Evolutionary conservation across 2,888 invertebrate species (phyloP).

Genomic region (Drosophila meridionalis): DNA sequence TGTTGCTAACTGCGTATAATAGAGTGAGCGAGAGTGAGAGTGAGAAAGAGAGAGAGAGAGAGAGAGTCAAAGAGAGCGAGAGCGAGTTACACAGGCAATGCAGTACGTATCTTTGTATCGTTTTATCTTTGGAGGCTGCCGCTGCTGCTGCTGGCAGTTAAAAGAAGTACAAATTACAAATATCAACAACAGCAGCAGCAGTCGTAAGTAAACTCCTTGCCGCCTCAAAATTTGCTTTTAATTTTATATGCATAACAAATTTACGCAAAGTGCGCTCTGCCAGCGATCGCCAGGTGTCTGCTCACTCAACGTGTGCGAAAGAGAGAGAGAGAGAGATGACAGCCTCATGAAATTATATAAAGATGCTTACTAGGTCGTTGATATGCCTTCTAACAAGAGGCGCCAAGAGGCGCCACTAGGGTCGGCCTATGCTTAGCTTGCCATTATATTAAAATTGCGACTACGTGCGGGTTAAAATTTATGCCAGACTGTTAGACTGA

Average conservation of each 20-base stretch:
- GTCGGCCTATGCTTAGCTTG: constrained; percentile 49
- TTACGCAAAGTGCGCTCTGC: constrained; percentile 69
- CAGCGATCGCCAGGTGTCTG: constrained; percentile 65
- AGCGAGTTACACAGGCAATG: constrained; percentile 33
- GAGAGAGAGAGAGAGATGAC: constrained; percentile 44
- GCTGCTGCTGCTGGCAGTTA: constrained; percentile 53
- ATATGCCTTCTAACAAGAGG: constrained; percentile 49
- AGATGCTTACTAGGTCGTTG: constrained; percentile 77
- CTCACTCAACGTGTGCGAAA: constrained; percentile 9
- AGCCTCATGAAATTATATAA: constrained; percentile 77
- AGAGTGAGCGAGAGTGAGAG: not conserved
- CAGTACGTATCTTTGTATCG: constrained; percentile 22
- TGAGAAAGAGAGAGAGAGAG: not conserved
- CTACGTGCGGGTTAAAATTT: constrained; percentile 77
- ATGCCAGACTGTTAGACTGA: constrained; percentile 45
- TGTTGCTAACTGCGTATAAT: constrained; percentile 34
- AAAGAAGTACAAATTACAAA: constrained; percentile 72
- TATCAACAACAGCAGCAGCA: constrained; percentile 61
- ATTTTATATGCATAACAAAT: constrained; percentile 82
- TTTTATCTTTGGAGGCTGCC: constrained; percentile 24
- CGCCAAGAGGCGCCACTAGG: not conserved
- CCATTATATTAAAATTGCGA: constrained; percentile 73
- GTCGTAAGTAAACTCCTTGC: constrained; percentile 37
- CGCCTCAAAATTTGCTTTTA: constrained; percentile 79
- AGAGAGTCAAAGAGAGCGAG: not conserved